phyloP scores from a whole-genome alignment of 2,113 vertebrate genomes.

The Agapornis roseicollis region DNA sequence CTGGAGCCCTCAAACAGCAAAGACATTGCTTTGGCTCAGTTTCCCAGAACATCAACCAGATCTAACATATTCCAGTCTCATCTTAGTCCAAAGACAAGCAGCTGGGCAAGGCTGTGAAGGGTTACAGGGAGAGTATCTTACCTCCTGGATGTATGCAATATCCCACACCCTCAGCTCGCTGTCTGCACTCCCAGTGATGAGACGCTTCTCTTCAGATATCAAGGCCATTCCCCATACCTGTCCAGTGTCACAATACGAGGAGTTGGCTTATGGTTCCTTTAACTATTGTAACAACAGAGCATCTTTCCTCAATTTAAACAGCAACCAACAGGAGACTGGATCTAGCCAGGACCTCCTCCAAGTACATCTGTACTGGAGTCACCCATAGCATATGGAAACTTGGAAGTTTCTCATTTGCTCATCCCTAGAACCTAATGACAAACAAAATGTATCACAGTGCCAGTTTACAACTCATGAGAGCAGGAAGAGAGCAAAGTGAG shows the following conservation, averaged over 20 bases:
- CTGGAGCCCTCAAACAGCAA: background rate
- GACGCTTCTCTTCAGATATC: slow-evolving; percentile 81
- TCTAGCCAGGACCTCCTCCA: background rate
- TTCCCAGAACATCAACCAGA: background rate
- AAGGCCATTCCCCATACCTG: slow-evolving; percentile 93
- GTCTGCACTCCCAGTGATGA: slow-evolving; percentile 91
- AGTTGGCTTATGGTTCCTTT: background rate
- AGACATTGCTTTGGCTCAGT: background rate
- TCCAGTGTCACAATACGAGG: background rate
- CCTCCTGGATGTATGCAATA: slow-evolving; percentile 76
- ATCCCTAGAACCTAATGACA: background rate
- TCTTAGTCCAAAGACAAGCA: background rate
- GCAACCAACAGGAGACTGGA: background rate
- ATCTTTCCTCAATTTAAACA: background rate
- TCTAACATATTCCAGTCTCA: background rate
- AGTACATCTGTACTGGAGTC: background rate
- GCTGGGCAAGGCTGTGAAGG: background rate
- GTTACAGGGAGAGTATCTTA: background rate
- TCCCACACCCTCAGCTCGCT: slow-evolving; percentile 95
- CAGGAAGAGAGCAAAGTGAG: background rate
- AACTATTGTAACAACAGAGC: background rate
- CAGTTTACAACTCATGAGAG: background rate
- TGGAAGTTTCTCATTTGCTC: background rate
- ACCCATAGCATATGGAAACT: background rate
- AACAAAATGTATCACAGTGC: background rate